Evolutionary conservation across 1,140 invertebrate species (phyloP).

Genomic region (Ruditapes philippinarum): DNA sequence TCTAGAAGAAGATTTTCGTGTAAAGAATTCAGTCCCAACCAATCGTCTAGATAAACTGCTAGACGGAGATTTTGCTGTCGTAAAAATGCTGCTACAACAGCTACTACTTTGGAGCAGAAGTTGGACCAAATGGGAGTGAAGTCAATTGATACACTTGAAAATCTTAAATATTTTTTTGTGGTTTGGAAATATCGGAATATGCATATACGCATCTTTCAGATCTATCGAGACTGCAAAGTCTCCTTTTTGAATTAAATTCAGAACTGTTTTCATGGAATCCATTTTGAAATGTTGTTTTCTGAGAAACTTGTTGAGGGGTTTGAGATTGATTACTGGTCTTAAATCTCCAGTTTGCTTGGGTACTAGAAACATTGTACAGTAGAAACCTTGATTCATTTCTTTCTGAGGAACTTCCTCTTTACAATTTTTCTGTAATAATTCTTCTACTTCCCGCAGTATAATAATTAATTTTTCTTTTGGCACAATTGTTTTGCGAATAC

Average conservation of each 20-base stretch:
- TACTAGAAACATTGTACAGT: constrained; percentile 54
- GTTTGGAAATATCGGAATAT: neutral
- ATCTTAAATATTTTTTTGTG: constrained; percentile 35
- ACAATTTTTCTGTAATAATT: constrained; percentile 48
- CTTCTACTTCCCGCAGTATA: constrained; percentile 10
- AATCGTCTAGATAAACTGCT: constrained; percentile 40
- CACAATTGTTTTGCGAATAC: constrained; percentile 13
- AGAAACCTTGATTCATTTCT: constrained; percentile 53
- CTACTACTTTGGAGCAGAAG: constrained; percentile 24
- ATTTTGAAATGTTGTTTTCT: constrained; percentile 56
- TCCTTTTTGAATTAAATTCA: constrained; percentile 35
- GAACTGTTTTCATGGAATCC: constrained; percentile 48
- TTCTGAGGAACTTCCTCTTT: neutral
- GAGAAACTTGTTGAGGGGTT: constrained; percentile 48
- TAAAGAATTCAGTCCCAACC: constrained; percentile 24
- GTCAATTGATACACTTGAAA: neutral
- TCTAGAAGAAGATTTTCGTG: neutral
- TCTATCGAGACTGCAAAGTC: constrained; percentile 54
- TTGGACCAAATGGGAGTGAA: constrained; percentile 32
- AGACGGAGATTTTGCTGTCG: constrained; percentile 12
- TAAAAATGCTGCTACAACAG: constrained; percentile 31
- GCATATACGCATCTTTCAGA: constrained; percentile 61
- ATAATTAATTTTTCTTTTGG: neutral
- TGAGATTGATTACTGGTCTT: constrained; percentile 59
- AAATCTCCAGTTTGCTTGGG: constrained; percentile 48